These are phyloP conservation scores for Sturnus vulgaris DNA, from an alignment of 2,113 vertebrate species.

Conservation along the genomic window DNA sequence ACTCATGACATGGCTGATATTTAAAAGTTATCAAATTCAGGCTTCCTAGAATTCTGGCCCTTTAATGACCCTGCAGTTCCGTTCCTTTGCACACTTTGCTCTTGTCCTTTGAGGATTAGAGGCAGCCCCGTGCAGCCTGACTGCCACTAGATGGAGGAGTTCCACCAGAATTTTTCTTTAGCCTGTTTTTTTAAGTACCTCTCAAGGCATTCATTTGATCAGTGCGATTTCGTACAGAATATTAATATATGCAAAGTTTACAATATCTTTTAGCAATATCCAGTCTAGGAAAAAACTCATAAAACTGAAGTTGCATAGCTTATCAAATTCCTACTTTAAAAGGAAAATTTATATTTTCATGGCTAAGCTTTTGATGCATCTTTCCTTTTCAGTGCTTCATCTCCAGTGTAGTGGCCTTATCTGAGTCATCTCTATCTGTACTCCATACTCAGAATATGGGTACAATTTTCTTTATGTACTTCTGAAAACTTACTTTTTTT, in stretches of 20 bases:
- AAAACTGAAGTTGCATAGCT: constrained; percentile 1
- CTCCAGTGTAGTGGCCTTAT: not conserved
- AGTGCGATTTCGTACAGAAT: not conserved
- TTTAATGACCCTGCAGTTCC: not conserved
- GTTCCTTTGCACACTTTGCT: rapidly evolving
- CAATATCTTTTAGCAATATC: not conserved
- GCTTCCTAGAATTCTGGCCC: not conserved
- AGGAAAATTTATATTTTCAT: not conserved
- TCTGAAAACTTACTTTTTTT: constrained; percentile 69
- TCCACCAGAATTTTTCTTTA: not conserved
- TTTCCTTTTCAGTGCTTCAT: not conserved
- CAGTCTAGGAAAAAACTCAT: not conserved
- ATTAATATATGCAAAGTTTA: constrained; percentile 11
- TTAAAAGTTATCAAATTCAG: not conserved
- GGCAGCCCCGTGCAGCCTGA: not conserved
- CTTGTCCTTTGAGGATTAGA: rapidly evolving
- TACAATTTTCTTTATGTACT: not conserved
- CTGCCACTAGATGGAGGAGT: constrained; percentile 71
- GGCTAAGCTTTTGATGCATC: not conserved
- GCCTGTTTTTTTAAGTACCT: not conserved
- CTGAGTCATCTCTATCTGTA: not conserved
- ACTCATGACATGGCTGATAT: not conserved
- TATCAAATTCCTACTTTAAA: constrained; percentile 5
- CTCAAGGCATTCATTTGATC: not conserved
- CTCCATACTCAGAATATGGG: not conserved